Evolutionary conservation across 2,888 invertebrate genomes (phyloP), one percentile per base, ranked within the genome.

Genomic region (Myopa testacea): DNA sequence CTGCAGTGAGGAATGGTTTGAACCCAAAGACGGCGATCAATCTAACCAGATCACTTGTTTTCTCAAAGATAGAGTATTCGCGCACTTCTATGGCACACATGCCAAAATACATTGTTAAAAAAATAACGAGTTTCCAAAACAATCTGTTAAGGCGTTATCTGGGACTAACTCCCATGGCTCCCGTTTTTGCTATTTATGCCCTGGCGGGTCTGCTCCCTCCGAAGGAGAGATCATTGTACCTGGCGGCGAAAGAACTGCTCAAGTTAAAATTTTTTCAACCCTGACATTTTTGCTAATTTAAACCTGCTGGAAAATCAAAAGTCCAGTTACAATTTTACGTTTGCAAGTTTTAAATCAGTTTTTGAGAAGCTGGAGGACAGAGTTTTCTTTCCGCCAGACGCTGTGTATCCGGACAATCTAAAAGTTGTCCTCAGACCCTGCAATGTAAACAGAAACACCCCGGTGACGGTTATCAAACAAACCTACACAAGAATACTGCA

Each of bases 71-170:
- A 12, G 67, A 67, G 34, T 58, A 58, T 37, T 37, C 72, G 6
- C 34, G 58, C 3, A 37, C n/a, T 26, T 37, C 55, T 19, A 72
- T 72, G 72, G 60, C 72, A 14, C 34, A 58, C 34, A 60, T 34
- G 26, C 72, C 72, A 34, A 38, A 58, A 37, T 67, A 67, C n/a
- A 19, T 34, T 16, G 10, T 26, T 4, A 37, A 55, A 34, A 76
- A 76, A 76, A 62, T 70, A 60, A 60, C 50, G 6, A 40, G 69
- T 12, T 70, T 76, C 34, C 76, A 76, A 76, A 76, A 76, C 38
- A 60, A 40, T 7, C 10, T 74, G 4, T 2, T 74, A 2, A 38
- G 65, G 45, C 63, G 52, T 63, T 65, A 34, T 37, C 34, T 74
- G 19, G 74, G 74, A n/a, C 62, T 76, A 12, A 69, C 10, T 4